Percentiles rank a stretch among this genome's conserved stretches.
These are phyloP conservation scores for Loriculus beryllinus DNA, from an alignment of 2,797 vertebrate species.

Conservation along the genomic window DNA sequence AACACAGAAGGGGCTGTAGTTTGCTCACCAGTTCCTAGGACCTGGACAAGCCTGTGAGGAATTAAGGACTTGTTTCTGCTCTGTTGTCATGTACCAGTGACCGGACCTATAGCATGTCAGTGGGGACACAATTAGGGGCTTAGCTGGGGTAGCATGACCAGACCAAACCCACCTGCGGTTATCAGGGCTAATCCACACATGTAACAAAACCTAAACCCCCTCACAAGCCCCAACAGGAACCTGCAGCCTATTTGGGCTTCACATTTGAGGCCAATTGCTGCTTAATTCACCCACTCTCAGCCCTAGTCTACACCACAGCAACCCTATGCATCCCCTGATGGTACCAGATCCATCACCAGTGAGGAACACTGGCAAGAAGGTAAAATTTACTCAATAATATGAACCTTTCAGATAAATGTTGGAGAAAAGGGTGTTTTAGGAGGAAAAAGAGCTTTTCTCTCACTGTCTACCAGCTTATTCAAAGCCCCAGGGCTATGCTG, in stretches of 20 bases:
- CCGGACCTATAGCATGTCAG: neutral
- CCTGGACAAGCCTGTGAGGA: neutral
- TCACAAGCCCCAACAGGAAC: neutral
- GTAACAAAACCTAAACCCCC: neutral
- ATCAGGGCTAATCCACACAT: neutral
- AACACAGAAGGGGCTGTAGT: fast-evolving
- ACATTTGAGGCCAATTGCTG: neutral
- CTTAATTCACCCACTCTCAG: neutral
- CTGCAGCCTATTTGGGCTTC: neutral
- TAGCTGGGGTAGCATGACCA: fast-evolving
- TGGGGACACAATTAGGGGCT: neutral
- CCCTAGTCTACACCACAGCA: neutral
- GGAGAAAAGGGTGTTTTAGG: neutral
- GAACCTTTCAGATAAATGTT: neutral
- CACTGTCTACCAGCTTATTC: neutral
- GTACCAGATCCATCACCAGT: neutral
- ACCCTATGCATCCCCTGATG: fast-evolving
- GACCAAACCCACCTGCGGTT: neutral
- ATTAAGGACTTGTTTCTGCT: neutral
- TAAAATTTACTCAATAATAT: neutral
- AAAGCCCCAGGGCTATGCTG: neutral
- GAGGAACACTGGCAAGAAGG: neutral
- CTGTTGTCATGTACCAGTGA: neutral
- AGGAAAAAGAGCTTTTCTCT: neutral
- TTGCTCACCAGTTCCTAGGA: neutral